Base-by-base conservation (phyloP, 2,797 vertebrate genomes). In the Argyrosomus regius region DNA sequence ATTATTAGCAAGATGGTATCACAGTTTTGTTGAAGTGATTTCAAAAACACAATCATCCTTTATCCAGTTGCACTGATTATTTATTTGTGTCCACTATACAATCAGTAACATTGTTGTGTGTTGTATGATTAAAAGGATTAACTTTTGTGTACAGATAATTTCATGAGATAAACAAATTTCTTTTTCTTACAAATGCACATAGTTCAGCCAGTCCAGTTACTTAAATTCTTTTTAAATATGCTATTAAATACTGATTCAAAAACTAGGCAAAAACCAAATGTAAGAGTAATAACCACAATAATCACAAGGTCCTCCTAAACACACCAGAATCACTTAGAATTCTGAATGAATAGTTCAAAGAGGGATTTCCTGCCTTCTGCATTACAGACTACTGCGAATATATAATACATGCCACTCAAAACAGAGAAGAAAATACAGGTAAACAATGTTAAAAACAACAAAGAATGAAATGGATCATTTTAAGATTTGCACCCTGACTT, bases 1-100 rank as follows among this genome's bases (percentile, higher is more conserved):
- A 35, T 16, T 41, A 20, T 56, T 20, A 39, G 8, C 3, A 58
- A 17, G 5, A 43, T 14, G 1, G 2, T 10, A 39, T 53, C 20
- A 14, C 14, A 48, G 13, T 41, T 48, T 20, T 39, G 3, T 35
- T 69, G 12, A n/a, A 6, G 22, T 3, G 26, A 17, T 67, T 39
- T 57, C 17, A 72, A 62, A 75, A 81, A 62, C 52, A 73, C 76
- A 80, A 35, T 13, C 20, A 46, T 35, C 14, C 8, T 59, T 73
- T 39, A 65, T 22, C 8, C 53, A 52, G 43, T 86, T 82, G 63
- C 75, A 80, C 64, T 79, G 64, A 84, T 73, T 78, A 85, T 90
- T 89, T 92, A 90, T 92, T 92, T 84, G 79, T 92, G 73, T 83
- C 61, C 65, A 16, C 82, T 91, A 89, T 85, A 92, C 82, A 87